Conservation (phyloP, 1,140 invertebrate species). For the Micrasema longulum region DNA sequence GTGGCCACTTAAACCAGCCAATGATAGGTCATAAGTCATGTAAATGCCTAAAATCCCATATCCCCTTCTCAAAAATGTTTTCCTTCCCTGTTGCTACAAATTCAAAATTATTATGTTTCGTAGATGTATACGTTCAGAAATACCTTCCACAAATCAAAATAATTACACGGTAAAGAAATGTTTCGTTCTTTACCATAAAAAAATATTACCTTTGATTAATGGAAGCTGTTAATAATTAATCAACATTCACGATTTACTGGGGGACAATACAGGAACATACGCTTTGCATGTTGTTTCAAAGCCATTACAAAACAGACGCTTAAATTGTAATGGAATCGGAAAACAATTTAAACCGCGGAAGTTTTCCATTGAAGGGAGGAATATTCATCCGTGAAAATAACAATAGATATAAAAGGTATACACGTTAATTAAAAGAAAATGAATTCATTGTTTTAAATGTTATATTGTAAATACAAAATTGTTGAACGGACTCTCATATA, state of each 20-base stretch:
- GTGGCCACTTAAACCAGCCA: no score
- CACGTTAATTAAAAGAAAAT: not conserved
- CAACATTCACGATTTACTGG: not conserved
- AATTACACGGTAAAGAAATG: not conserved
- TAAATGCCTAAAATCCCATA: no score
- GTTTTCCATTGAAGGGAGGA: no score
- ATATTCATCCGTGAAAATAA: no score
- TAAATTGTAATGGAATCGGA: not conserved
- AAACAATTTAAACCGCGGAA: not conserved
- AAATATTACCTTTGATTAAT: constrained; percentile 6
- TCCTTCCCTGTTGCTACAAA: no score
- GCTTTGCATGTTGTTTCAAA: constrained; percentile 8
- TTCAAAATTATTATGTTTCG: no score
- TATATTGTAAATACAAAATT: not conserved
- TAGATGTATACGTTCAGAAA: no score
- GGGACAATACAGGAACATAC: not conserved
- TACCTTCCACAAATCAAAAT: no score
- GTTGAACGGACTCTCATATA: no score
- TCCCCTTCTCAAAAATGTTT: no score
- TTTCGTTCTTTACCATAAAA: not conserved
- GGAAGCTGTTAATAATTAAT: constrained; percentile 2
- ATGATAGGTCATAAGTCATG: no score
- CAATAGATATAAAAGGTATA: no score
- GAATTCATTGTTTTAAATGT: not conserved
- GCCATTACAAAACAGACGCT: not conserved